Evolutionary conservation across 2,888 invertebrate species (phyloP), one percentile per base, ranked within the genome.

Genomic region (Nemotelus nigrinus): DNA sequence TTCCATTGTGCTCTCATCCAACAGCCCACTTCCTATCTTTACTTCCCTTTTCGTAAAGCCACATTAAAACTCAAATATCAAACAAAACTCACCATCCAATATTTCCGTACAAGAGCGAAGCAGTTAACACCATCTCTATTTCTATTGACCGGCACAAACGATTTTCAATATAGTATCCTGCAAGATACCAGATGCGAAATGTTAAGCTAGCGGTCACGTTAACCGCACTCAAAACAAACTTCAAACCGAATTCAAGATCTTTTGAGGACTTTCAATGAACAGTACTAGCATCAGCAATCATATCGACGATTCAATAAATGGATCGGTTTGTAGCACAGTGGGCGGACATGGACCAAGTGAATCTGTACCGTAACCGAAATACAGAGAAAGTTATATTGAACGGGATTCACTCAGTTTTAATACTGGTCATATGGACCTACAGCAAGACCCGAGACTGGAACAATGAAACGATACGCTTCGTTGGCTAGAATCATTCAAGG

Each of bases 391-490:
- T 25, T 4, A 4, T 58, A 58, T 68, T 6, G 68, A 39, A 6
- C 53, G 39, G 68, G 10, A 68, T 50, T 68, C 7, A 68, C 39
- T 50, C 25, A 25, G 25, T 25, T 25, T 25, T 25, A 25, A 25
- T 25, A 25, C 25, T 25, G 25, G 25, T 25, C 25, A 1, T 1
- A 25, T 25, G 25, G 25, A 25, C 25, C 25, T 25, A 25, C 1
- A 25, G 25, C 25, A 25, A 25, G 25, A 25, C 0, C 25, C 25
- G 25, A 25, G 25, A 25, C 25, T 25, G 25, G 25, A 68, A 48
- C 68, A 68, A 68, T 68, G 68, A 68, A 68, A 41, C 50, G 68
- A 53, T 68, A 68, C 50, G 68, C 68, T 39, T 68, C 53, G 68
- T 68, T 68, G 68, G 50, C 50, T 68, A 50, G 39, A 68, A 68